A percentile compares a stretch with the other conserved stretches of the same genome.
Conservation (phyloP, 2,113 vertebrate genomes). For the Zosterops japonicus region DNA sequence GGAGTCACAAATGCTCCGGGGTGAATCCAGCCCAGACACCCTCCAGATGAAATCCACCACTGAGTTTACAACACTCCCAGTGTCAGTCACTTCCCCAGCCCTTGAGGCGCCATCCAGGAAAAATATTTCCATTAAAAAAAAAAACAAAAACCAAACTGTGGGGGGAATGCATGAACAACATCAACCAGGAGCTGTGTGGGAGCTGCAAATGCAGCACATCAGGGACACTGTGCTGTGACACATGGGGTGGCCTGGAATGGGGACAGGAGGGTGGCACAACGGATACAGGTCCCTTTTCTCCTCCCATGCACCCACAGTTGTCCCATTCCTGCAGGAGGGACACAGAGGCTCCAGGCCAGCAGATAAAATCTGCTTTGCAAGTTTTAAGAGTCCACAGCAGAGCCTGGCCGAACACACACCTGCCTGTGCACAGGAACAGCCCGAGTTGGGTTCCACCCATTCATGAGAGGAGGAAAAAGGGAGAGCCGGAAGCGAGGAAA, state of each 20-base stretch:
- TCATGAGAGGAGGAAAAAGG: neutral
- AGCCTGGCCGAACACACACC: neutral
- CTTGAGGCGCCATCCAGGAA: rapidly evolving
- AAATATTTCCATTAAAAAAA: neutral
- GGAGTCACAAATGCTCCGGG: rapidly evolving
- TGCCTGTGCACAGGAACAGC: neutral
- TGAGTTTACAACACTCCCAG: neutral
- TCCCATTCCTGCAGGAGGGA: rapidly evolving
- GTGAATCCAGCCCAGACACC: neutral
- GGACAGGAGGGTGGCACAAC: neutral
- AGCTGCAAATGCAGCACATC: rapidly evolving
- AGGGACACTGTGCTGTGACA: neutral
- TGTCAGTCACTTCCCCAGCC: neutral
- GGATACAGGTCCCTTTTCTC: neutral
- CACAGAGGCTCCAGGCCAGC: neutral
- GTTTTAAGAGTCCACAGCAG: neutral
- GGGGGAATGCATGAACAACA: neutral
- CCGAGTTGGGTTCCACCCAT: neutral
- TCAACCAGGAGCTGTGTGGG: neutral
- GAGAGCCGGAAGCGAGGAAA: neutral
- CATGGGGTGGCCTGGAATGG: rapidly evolving
- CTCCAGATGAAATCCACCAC: rapidly evolving
- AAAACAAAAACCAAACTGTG: neutral
- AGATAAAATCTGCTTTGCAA: neutral
- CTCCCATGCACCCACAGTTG: rapidly evolving